Base-by-base conservation (phyloP, 2,113 vertebrate genomes). In the Planiliza haematocheilus region DNA sequence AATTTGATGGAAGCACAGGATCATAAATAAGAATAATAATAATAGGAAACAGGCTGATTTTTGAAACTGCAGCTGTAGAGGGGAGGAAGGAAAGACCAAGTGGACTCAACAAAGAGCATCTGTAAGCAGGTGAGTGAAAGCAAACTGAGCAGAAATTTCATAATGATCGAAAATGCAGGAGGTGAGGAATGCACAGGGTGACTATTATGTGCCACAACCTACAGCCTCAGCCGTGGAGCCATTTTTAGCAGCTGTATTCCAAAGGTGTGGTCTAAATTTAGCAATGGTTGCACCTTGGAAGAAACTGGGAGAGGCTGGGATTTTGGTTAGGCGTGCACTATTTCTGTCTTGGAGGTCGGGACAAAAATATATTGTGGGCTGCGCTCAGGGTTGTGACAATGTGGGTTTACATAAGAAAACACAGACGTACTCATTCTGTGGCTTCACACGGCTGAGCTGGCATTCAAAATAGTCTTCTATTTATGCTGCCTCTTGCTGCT, bases 191-290 rank as follows among this genome's bases (percentile, higher is more conserved):
- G 55, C 49, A 79, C 38, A 48, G 49, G 13, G 14, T 41, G 63
- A 7, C 64, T 81, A 12, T 58, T 58, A 55, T 81, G 71, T 66
- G 64, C 65, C 24, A 45, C 24, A 61, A 56, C 55, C 38, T 38
- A 13, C 74, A 64, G 58, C 72, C 64, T 68, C 59, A n/a, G 59
- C 58, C 8, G 8, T 67, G 55, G 51, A 70, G 21, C 61, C 83
- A 71, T 74, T 83, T 91, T 74, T 71, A 84, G 88, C 56, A 1
- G 4, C 10, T 82, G 86, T 86, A 69, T 77, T 63, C 77, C 8
- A 21, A 86, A 89, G 88, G 86, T 90, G 86, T 67, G 72, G 75
- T 83, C 86, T 91, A 93, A 76, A 90, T 91, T 85, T 90, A 91
- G 89, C 76, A 30, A 14, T 56, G 82, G 70, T 69, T 88, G 70